Conservation (phyloP, 2,797 vertebrate genomes). For the Remorina albescens region DNA sequence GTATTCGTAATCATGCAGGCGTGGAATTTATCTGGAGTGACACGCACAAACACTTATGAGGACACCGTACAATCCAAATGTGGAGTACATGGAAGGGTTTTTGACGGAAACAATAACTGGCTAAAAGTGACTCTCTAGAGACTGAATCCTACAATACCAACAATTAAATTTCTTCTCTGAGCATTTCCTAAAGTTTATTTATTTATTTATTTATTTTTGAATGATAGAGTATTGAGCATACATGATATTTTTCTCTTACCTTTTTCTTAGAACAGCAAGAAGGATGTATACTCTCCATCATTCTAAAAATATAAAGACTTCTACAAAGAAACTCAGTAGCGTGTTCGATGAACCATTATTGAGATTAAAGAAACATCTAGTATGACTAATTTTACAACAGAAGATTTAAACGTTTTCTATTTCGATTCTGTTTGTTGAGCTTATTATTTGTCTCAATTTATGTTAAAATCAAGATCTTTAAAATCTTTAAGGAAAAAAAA, state of each 20-base stretch:
- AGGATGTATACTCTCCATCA: neutral
- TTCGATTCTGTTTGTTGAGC: neutral
- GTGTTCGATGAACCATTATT: slow-evolving; percentile 6
- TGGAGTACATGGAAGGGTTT: slow-evolving; percentile 3
- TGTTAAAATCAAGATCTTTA: slow-evolving; percentile 18
- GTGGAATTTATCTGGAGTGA: slow-evolving; percentile 9
- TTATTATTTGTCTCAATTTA: slow-evolving; percentile 5
- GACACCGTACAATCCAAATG: slow-evolving; percentile 12
- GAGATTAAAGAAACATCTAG: neutral
- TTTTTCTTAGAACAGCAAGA: neutral
- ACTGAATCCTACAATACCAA: too few relatives aligned
- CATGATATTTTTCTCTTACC: neutral
- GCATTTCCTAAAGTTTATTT: neutral
- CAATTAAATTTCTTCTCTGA: neutral
- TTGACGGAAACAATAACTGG: slow-evolving; percentile 22
- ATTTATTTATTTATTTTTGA: neutral
- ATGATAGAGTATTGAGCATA: neutral
- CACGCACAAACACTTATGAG: slow-evolving; percentile 14
- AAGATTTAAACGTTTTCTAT: slow-evolving; percentile 16
- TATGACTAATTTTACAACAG: neutral
- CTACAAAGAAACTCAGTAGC: neutral
- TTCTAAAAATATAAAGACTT: slow-evolving; percentile 14
- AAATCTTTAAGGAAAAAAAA: too few relatives aligned
- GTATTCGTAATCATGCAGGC: slow-evolving; percentile 17
- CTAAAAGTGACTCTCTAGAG: neutral